Evolutionary conservation across 1,140 invertebrate genomes (phyloP), one percentile per base, ranked within the genome.

Genomic region (Araneus ventricosus): DNA sequence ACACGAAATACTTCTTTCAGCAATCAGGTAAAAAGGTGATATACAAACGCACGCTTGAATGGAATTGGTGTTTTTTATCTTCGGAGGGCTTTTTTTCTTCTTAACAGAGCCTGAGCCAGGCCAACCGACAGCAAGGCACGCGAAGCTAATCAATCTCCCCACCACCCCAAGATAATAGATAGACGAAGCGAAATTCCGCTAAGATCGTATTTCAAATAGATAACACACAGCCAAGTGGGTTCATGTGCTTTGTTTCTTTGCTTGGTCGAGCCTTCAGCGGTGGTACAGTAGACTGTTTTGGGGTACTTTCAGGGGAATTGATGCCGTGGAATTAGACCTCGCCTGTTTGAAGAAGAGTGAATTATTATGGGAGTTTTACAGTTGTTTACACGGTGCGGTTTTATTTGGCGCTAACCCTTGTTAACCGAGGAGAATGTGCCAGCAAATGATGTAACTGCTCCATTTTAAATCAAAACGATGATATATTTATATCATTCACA

Each of bases 121-220:
- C 88, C 17, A 63, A 45, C 20, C 61, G 67, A 90, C 45, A 75
- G 63, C 22, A 17, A 80, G 52, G 67, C 70, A 80, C 79, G 57
- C 37, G 88, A 79, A 80, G 52, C 34, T 91, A 91, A 91, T 91
- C 89, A 91, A 91, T 91, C 89, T 91, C 79, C 22, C 27, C 89
- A 61, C 22, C 59, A 61, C 89, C 88, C 80, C 37, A 80, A 57
- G 88, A 90, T 90, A 90, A 80, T 90, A 80, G 88, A 90, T 90
- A 90, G 88, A 34, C 67, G 70, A 90, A 59, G 39, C 79, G 89
- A 91, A 91, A 91, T 91, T 91, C 89, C 80, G 22, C 79, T 20
- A 67, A 84, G 79, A 84, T 91, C 89, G 79, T 91, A 91, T 91
- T 91, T 91, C 89, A 91, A 91, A 91, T 39, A 91, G 89, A 91